Base-by-base conservation (phyloP, 2,797 vertebrate species). In the Kryptopterus vitreolus region DNA sequence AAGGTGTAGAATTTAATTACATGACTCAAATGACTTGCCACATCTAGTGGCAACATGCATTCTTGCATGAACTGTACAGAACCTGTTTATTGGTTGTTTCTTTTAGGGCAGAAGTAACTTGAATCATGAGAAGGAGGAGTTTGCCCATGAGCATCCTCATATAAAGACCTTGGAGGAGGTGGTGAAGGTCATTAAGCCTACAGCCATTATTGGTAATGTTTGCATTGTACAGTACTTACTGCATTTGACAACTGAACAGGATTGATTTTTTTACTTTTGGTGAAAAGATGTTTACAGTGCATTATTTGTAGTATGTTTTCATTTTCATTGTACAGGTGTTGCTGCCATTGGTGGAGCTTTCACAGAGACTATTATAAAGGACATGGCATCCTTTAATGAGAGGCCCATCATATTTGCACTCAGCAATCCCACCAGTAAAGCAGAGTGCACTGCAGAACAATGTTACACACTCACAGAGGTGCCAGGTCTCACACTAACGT, bases 341-440 rank as follows among this genome's bases (percentile, higher is more conserved):
- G 98, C 98, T 0, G 98, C 98, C 0, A 88, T 97, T 0, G 85
- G 87, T n/a, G 98, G 98, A 70, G 98, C 98, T 0, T 99, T 99
- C 84, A 98, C 95, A 0, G 96, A 98, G 88, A 94, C 94, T 88
- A 97, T 99, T 78, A 92, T 99, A 87, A 95, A 92, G 90, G 94
- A 96, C 93, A 98, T 99, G 98, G 96, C 95, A 1, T 87, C 94
- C 50, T 96, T 95, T 92, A 98, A 98, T 0, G 91, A 98, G 84
- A 94, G 93, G 83, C 98, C 98, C 1, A 95, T 99, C 87, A 94
- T 99, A 90, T 99, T 99, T 43, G 98, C 98, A 77, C 93, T 99
- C 83, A 99, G 98, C 88, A 99, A 99, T 90, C 98, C 98, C 75
- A 99, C 98, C 58, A 99, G 96, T 91, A 99, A 99, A 89, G 95